phyloP scores from a whole-genome alignment of 1,140 invertebrate genomes.

The Sycobia sp. region DNA sequence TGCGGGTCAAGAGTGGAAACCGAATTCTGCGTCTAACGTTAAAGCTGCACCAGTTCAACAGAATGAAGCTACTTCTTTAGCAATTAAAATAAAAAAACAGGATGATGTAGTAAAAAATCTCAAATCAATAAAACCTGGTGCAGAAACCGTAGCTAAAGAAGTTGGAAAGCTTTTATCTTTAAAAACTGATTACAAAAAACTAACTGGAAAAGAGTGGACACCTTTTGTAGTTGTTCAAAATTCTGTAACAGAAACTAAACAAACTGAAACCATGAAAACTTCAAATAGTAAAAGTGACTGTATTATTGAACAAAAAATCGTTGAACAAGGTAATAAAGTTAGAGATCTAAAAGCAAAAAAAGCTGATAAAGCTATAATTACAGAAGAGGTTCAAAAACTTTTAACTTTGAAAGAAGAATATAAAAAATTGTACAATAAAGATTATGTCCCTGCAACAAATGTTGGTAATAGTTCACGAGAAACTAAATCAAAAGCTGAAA shows the following conservation, averaged over 20 bases:
- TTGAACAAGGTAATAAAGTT: constrained; percentile 44
- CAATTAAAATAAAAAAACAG: constrained; percentile 68
- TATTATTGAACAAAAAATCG: constrained; percentile 38
- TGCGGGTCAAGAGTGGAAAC: constrained; percentile 71
- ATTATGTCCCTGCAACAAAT: constrained; percentile 48
- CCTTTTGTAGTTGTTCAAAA: constrained; percentile 20
- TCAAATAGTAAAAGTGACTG: neutral
- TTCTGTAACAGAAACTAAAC: constrained; percentile 4
- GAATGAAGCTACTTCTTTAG: constrained; percentile 53
- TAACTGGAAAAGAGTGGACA: constrained; percentile 69
- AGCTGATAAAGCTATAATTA: constrained; percentile 35
- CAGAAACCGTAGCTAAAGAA: constrained; percentile 64
- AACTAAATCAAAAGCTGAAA: neutral
- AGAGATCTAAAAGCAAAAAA: constrained; percentile 43
- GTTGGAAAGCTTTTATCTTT: constrained; percentile 69
- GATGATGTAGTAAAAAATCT: constrained; percentile 74
- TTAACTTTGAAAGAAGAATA: constrained; percentile 80
- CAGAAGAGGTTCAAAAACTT: constrained; percentile 57
- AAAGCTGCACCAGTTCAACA: neutral
- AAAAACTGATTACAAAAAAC: constrained; percentile 71
- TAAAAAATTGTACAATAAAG: constrained; percentile 72
- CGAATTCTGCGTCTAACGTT: constrained; percentile 40
- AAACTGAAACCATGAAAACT: neutral
- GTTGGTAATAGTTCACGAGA: neutral
- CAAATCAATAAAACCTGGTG: constrained; percentile 70